Evolutionary conservation across 2,113 vertebrate species (phyloP), one percentile per base, ranked within the genome.

Genomic region (Siphamia tubifer): DNA sequence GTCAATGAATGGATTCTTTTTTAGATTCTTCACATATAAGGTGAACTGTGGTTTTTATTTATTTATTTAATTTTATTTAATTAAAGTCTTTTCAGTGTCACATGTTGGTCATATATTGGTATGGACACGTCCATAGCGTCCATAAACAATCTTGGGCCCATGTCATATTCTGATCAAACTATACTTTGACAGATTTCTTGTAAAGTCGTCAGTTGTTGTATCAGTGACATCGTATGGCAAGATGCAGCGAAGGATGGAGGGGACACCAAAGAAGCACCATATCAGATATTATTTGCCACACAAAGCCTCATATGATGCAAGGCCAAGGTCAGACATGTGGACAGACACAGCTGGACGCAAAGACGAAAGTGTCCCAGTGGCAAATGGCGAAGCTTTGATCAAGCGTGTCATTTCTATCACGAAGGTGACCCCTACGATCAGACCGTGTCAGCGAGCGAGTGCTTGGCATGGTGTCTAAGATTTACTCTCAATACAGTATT

Each of bases 311-410:
- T 56, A 58, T n/a, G n/a, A 80, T 32, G 73, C 8, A 13, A 79
- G 82, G 68, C 80, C 83, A 90, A 89, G 86, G 86, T 83, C 88
- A 85, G 65, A 61, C 52, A 80, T 67, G 68, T 61, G 68, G 77
- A 23, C 68, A 27, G 63, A 13, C 77, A 52, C 86, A 85, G 86
- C 81, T 82, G 84, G 81, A 21, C 10, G n/a, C 72, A 73, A 78
- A 77, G 55, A 71, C 74, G 52, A 63, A 82, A 60, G 62, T 79
- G 75, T 87, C 78, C 83, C 82, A 64, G 61, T 43, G 61, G 82
- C 81, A 79, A 86, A 86, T 70, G 62, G 67, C 65, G 69, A 83
- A 76, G 65, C 84, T 91, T 90, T 91, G 90, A 89, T 91, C 84
- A 89, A 68, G 57, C 81, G 31, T 87, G 79, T 89, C 77, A 68